Evolutionary conservation across 2,888 invertebrate species (phyloP), one percentile per base, ranked within the genome.

Genomic region (Elegia similella): DNA sequence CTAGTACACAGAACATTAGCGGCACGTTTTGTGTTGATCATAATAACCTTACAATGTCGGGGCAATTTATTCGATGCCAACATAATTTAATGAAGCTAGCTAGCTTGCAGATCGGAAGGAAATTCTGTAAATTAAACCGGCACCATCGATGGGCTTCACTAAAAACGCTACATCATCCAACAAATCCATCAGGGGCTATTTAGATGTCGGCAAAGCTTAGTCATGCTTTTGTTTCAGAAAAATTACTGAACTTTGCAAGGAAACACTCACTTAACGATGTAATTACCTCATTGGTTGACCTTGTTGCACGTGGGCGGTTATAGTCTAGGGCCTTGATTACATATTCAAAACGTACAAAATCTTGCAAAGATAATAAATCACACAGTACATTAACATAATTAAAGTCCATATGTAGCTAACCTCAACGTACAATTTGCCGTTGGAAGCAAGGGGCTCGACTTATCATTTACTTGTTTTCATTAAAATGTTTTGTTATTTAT

Each of bases 81-180:
- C 44, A 55, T 61, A 67, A 76, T 74, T 78, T 72, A 70, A 78
- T 77, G 65, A 72, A 73, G 75, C 61, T 67, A 73, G 75, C 61
- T 67, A 69, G 64, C 72, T 75, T 75, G 68, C 60, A 65, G 64
- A 57, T 69, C 59, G 61, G 70, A 64, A 54, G 84, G 80, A 88
- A 86, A 83, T 82, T 80, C 69, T 73, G 80, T 84, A 70, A 81
- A 76, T 73, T 74, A 67, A 69, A 65, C 66, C 63, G 63, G 65
- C 55, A 59, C 59, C 63, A 62, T 63, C 66, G 65, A 64, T 59
- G 62, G 62, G 67, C 62, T 59, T 67, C 43, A 62, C 59, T 60
- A 71, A 77, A 79, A 80, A 67, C 62, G 82, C 81, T 66, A 52
- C 67, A 70, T 85, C 84, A 86, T 67, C 59, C 56, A 62, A 61